Base-by-base conservation (phyloP, 2,888 invertebrate species). In the Philonicus albiceps region DNA sequence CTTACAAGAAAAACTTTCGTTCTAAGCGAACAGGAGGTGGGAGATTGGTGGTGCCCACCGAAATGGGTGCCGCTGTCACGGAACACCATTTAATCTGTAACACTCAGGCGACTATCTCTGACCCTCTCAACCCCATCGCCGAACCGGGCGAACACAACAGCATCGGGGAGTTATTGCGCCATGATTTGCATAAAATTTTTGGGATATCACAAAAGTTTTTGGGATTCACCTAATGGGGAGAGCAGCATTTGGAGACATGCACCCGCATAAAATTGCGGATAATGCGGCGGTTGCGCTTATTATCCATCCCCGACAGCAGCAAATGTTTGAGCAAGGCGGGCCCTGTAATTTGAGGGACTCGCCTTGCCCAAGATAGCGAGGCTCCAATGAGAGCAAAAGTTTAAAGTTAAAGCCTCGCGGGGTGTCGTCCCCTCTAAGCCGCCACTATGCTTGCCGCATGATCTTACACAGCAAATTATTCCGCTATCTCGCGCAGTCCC, bases 121-220 rank as follows among this genome's bases (percentile, higher is more conserved):
- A 74, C 49, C 78, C 43, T 27, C 13, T 34, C 49, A 27, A 76
- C 49, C 78, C 30, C 49, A 30, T 49, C 43, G 19, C 49, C n/a
- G 13, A 8, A 16, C 4, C 49, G 7, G n/a, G n/a, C 78, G 49
- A 78, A 11, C 27, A 27, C 64, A 64, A 64, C 27, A 49, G 49
- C 76, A 53, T 22, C 53, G 53, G 4, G 27, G 49, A 78, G 78
- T 27, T 78, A 78, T 78, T 78, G 49, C 19, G 13, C 27, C 49
- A 49, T 27, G 78, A 78, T 78, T 78, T 78, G 78, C 78, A 78
- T 78, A 78, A 78, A 78, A 78, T 78, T 78, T 78, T 78, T 78
- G 78, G 78, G 27, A 49, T 78, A 78, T 78, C 78, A 78, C 6
- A 16, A 49, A 78, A 43, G 27, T 34, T 78, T 49, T 49, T 27